These are phyloP conservation scores for Plectrocnemia conspersa DNA, from an alignment of 1,140 invertebrate genomes.

Conservation along the genomic window DNA sequence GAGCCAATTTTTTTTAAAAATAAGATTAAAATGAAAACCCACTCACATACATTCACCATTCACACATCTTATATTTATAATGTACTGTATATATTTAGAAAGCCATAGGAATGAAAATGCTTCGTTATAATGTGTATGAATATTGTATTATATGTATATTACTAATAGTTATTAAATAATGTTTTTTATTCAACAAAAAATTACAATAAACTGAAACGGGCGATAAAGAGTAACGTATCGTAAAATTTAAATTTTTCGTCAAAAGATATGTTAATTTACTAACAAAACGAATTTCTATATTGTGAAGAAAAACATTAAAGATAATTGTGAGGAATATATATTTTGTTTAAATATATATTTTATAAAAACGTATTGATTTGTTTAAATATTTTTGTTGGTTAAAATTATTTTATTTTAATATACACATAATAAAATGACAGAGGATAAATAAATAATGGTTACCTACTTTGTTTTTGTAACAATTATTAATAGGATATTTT, in stretches of 20 bases:
- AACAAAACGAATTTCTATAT: too few species aligned
- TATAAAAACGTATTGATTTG: background rate
- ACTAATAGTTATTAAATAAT: too few species aligned
- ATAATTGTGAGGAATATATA: constrained; percentile 4
- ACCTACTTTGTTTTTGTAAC: constrained; percentile 27
- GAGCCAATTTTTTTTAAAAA: too few species aligned
- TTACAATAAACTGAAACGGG: too few species aligned
- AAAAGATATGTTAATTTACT: too few species aligned
- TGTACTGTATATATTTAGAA: constrained; percentile 3
- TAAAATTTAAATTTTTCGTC: constrained; percentile 1
- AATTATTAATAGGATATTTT: constrained; percentile 32
- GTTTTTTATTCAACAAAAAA: too few species aligned
- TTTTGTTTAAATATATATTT: constrained; percentile 2
- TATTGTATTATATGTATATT: background rate
- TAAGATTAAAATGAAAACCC: too few species aligned
- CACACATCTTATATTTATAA: background rate
- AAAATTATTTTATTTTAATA: constrained; percentile 8
- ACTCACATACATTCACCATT: background rate
- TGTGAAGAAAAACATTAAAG: constrained; percentile 6
- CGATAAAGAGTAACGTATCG: too few species aligned
- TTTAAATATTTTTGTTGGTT: background rate
- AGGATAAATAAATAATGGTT: constrained; percentile 15
- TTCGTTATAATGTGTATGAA: background rate
- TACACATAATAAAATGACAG: constrained; percentile 17
- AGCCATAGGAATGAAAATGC: constrained; percentile 15